Evolutionary conservation across 2,113 vertebrate genomes (phyloP), one percentile per base, ranked within the genome.

Genomic region (Etheostoma spectabile): DNA sequence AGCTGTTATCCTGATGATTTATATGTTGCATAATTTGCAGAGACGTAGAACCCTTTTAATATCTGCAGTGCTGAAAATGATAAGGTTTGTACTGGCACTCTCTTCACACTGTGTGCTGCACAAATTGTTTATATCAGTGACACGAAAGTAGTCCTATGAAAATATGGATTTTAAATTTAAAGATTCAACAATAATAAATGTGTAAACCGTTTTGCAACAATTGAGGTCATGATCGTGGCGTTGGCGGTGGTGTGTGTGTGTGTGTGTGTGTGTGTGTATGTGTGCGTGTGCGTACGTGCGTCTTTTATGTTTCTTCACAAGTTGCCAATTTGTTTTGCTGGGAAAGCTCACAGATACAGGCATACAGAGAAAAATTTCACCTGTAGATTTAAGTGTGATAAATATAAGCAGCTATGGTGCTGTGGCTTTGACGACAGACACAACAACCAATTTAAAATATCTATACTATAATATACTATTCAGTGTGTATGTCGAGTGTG

Each of bases 241-340:
- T n/a, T 30, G 33, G 33, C n/a, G n/a, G n/a, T n/a, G n/a, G n/a
- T n/a, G n/a, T 55, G 38, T 64, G 51, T 75, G 19, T 53, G 19
- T 27, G 63, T 18, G 64, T 12, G 7, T 35, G 21, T 69, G 42
- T 59, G 38, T 60, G 46, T 75, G 19, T 45, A 10, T n/a, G 55
- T 12, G 65, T 59, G 35, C 48, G 24, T 45, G 21, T 13, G 8
- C 38, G 24, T 45, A 18, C 6, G 4, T 35, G 21, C 65, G 59
- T n/a, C 27, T 46, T 18, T 80, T 69, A 30, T 81, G 76, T 86
- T 66, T 74, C 59, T 62, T 57, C n/a, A 61, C 60, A 89, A 74
- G 84, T 57, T 83, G 64, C 49, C 79, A 82, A 66, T 77, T 88
- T 82, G 65, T 89, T 75, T 77, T 59, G 61, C 77, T 78, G 57